Evolutionary conservation across 2,888 invertebrate genomes (phyloP), one percentile per base, ranked within the genome.

Genomic region (Neuroscelio doddi): DNA sequence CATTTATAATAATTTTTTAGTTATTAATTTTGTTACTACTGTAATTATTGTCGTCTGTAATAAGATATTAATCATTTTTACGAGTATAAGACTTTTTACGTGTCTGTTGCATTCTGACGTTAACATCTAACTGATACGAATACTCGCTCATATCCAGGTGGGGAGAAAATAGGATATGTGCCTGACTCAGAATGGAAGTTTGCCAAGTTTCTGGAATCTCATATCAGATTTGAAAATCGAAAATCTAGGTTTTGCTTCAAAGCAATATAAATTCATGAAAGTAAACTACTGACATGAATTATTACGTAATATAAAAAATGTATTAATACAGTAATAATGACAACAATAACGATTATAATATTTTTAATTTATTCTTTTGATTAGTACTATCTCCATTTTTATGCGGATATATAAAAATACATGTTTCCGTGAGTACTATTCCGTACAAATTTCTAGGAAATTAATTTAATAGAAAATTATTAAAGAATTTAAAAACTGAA

Each of bases 121-220:
- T 42, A 42, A 52, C 41, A 52, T 42, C 42, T 38, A 17, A 38
- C 38, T 38, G 38, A 38, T 38, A 14, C 12, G 17, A 38, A 38
- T 16, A 17, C 17, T 2, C 9, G 38, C 16, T 15, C 17, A 38
- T 38, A 17, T 34, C 14, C 14, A 51, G 53, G 64, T 61, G 65
- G 69, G 61, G 67, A 62, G 61, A 66, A 66, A 47, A 62, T 69
- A 61, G 65, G 70, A 52, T 69, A 61, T 44, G 39, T 55, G 42
- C 45, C 67, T 17, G 38, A 17, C 16, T 8, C n/a, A 14, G n/a
- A 17, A 38, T 38, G 38, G 38, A 38, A 38, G 38, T 38, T 38
- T 38, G 38, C 38, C 38, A 38, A 38, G 16, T 38, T 16, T 17
- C 38, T 16, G 7, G 16, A 38, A 7, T 38, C 7, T 5, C 38